These are phyloP conservation scores for Eupithecia vulgata DNA, from an alignment of 2,888 invertebrate genomes.

Conservation along the genomic window DNA sequence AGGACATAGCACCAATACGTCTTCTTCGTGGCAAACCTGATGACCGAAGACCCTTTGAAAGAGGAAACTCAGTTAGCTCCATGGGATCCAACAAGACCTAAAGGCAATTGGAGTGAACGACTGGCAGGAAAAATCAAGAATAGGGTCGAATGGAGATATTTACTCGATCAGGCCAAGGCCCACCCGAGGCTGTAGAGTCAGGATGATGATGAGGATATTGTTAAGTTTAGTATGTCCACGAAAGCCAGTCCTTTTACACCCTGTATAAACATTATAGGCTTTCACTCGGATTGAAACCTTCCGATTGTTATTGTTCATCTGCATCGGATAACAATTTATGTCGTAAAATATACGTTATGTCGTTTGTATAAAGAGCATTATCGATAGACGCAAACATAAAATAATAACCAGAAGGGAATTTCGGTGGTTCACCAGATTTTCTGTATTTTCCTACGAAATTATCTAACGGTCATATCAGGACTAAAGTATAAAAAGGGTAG, in stretches of 20 bases:
- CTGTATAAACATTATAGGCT: constrained; percentile 53
- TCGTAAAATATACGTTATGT: constrained; percentile 39
- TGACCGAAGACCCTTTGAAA: no score
- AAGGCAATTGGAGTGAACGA: no score
- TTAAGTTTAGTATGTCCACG: neutral
- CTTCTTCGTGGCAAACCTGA: no score
- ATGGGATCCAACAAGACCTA: no score
- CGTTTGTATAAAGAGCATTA: constrained; percentile 35
- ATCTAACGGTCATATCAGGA: neutral
- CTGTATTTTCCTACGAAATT: neutral
- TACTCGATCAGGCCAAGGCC: no score
- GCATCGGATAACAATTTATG: constrained; percentile 48
- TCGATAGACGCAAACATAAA: constrained; percentile 18
- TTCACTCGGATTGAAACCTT: constrained; percentile 71
- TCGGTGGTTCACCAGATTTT: neutral
- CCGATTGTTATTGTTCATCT: constrained; percentile 58
- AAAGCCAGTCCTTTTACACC: neutral
- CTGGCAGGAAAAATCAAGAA: no score
- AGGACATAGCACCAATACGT: no score
- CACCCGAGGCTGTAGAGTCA: no score
- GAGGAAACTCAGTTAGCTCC: no score
- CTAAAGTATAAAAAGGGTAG: neutral
- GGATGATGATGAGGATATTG: no score
- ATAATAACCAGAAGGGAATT: neutral
- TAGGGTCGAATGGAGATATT: no score